These are phyloP conservation scores for Mnemiopsis leidyi DNA, from an alignment of 37 sponge, comb jelly and placozoan genomes.

Conservation along the genomic window DNA sequence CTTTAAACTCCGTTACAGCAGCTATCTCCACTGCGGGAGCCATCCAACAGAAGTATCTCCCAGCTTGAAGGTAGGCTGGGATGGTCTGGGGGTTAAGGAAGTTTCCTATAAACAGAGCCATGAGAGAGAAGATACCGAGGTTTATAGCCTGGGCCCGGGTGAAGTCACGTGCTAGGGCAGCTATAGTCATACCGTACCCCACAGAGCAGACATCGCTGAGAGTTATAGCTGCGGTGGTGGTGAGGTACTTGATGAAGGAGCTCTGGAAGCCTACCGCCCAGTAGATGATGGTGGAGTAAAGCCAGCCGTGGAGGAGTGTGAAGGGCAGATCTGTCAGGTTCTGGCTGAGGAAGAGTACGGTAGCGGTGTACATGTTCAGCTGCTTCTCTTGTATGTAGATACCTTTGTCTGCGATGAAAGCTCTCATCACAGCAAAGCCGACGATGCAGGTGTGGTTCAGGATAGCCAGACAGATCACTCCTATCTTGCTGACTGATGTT, in stretches of 20 bases:
- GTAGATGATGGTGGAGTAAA: conserved; percentile 46
- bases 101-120: conserved; percentile 59
- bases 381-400: conserved; percentile 32
- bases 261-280: conserved; percentile 39
- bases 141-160: conserved; percentile 57
- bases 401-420: conserved; percentile 18
- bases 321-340: conserved; percentile 15
- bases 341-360: conserved; percentile 10
- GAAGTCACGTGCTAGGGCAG: conserved; percentile 36
- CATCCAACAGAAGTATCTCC: conserved; percentile 51
- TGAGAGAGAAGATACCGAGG: conserved; percentile 49
- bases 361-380: conserved; percentile 17
- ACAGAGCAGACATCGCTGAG: conserved; percentile 48
- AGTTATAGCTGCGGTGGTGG: background rate
- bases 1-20: conserved; percentile 27
- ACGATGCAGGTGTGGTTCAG: conserved; percentile 58
- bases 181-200: conserved; percentile 59
- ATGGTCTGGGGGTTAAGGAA: conserved; percentile 50
- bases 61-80: background rate
- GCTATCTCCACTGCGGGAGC: conserved; percentile 54
- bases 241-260: conserved; percentile 1
- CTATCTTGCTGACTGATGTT: conserved; percentile 27
- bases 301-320: background rate
- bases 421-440: conserved; percentile 55
- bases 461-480: conserved; percentile 52